A percentile compares a stretch with the other conserved stretches of the same genome.
Evolutionary conservation across 2,113 vertebrate species (phyloP).

Genomic region (Pteropus alecto): DNA sequence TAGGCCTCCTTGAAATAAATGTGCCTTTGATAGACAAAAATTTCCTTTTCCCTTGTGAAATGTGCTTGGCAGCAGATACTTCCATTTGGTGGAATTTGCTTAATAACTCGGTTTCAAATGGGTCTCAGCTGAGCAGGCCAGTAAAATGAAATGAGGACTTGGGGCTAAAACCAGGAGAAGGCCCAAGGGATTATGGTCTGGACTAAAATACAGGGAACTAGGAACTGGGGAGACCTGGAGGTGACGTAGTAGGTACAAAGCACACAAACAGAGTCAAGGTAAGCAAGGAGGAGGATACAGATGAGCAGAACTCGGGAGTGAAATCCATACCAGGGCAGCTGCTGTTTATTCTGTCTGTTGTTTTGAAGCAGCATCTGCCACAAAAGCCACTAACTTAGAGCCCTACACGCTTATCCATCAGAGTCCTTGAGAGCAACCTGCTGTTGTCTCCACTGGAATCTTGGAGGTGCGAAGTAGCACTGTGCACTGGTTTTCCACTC

Average conservation of each 20-base stretch:
- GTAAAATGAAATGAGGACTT: background rate
- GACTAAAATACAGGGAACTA: background rate
- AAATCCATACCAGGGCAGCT: background rate
- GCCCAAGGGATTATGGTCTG: background rate
- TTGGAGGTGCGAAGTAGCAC: background rate
- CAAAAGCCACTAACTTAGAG: background rate
- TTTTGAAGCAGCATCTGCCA: background rate
- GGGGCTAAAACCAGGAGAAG: background rate
- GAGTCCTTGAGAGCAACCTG: background rate
- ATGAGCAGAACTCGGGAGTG: background rate
- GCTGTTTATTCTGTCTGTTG: background rate
- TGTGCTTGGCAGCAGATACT: slow-evolving; percentile 14
- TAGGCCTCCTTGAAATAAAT: slow-evolving; percentile 59
- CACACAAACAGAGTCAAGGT: background rate
- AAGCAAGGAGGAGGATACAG: background rate
- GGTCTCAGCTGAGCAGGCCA: background rate
- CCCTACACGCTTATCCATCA: background rate
- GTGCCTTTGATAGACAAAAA: slow-evolving; percentile 55
- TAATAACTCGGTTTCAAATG: background rate
- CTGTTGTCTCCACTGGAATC: too few species aligned
- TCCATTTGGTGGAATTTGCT: slow-evolving; percentile 19
- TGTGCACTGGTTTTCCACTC: fast-evolving
- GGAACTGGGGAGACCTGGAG: background rate
- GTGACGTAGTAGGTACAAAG: background rate
- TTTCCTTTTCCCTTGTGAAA: slow-evolving; percentile 52